Conservation (phyloP, 2,113 vertebrate genomes). For the Cairina moschata region DNA sequence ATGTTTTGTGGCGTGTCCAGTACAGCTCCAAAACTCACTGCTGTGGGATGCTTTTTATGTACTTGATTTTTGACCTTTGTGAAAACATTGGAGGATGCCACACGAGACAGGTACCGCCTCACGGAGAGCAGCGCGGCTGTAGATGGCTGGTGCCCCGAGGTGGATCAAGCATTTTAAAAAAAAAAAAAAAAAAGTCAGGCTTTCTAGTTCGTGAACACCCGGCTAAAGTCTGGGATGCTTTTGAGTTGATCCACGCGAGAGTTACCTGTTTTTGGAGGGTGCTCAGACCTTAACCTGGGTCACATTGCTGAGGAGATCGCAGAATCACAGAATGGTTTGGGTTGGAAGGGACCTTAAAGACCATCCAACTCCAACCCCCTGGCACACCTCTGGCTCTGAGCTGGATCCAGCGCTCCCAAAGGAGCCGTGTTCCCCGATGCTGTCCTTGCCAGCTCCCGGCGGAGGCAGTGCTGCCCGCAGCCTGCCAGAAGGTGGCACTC, state of each 20-base stretch:
- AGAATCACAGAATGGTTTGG: too few relatives aligned
- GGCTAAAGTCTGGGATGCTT: not conserved
- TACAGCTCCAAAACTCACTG: not conserved
- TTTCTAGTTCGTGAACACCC: not conserved
- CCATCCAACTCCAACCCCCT: too few relatives aligned
- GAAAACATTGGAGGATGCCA: not conserved
- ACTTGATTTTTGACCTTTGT: not conserved
- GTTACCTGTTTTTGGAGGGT: not conserved
- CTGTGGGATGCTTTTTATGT: not conserved
- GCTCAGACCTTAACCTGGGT: not conserved
- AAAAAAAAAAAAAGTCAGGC: not conserved
- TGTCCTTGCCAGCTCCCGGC: not conserved
- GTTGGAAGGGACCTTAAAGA: too few relatives aligned
- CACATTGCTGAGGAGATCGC: not conserved
- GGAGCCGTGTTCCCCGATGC: too few relatives aligned
- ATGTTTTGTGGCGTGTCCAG: not conserved
- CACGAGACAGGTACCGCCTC: not conserved
- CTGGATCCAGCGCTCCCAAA: rapidly evolving
- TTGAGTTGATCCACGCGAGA: not conserved
- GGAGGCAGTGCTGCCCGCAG: not conserved
- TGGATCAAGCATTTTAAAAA: not conserved
- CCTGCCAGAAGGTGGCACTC: constrained; percentile 64
- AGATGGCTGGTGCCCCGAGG: not conserved
- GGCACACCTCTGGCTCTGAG: too few relatives aligned
- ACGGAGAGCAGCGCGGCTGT: not conserved